Evolutionary conservation across 2,113 vertebrate genomes (phyloP), one percentile per base, ranked within the genome.

Genomic region (Eublepharis macularius): DNA sequence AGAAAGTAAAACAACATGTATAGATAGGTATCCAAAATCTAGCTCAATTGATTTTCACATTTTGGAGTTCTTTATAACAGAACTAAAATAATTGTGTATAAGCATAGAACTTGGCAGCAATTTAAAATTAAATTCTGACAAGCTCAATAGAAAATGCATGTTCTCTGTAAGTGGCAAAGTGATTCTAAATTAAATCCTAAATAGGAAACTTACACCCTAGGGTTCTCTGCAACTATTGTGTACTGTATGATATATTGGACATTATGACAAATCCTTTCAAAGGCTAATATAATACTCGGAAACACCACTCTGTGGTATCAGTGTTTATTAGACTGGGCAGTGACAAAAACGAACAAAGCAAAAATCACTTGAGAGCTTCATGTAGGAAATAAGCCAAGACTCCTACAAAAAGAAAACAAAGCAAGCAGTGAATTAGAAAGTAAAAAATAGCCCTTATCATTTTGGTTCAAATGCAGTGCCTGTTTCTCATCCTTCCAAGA

Each of bases 261-360:
- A 90, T 82, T 29, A 73, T 75, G 45, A 74, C 7, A 83, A 54
- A 32, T 36, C 47, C 86, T 78, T 77, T 86, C 54, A 6, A 6
- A 87, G 4, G 29, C 11, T 70, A 78, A 82, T 66, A 70, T 70
- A 82, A 77, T 82, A 70, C 49, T 49, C 45, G 36, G 80, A 43
- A 76, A 63, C 13, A 11, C 51, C 81, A 16, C 47, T 89, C 86
- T 87, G 66, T 83, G 70, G 24, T 76, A 93, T 17, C 39, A 32
- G 89, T 78, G 12, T 95, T 95, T 94, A 94, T 93, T 94, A 70
- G 47, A 70, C 88, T 87, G 32, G 34, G 81, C 82, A 91, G 75
- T 26, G 2, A 21, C 65, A 84, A 87, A 39, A 57, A 70, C 83
- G 32, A 86, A 63, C 63, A 74, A 80, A 86, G 66, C 6, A 80